phyloP scores from a whole-genome alignment of 1,140 invertebrate species.

The Daktulosphaira vitifoliae region DNA sequence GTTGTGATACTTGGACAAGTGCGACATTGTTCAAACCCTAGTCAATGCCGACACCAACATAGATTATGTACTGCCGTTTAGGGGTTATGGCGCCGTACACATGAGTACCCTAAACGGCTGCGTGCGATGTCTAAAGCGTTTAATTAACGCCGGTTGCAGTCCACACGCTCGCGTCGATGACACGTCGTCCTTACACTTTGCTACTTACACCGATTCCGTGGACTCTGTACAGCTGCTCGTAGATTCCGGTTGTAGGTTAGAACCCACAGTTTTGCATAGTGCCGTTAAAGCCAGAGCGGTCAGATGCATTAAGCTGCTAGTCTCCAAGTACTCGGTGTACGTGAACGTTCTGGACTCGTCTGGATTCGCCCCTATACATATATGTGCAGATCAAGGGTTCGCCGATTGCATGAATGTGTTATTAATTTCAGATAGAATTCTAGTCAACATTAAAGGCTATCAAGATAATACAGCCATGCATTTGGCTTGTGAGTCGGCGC shows the following conservation, averaged over 20 bases:
- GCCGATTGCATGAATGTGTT: constrained; percentile 51
- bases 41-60: constrained; percentile 55
- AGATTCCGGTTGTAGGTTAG: constrained; percentile 50
- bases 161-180: constrained; percentile 48
- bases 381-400: constrained; percentile 64
- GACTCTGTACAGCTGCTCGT: constrained; percentile 62
- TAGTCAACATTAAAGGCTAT: constrained; percentile 36
- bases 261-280: constrained; percentile 65
- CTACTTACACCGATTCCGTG: constrained; percentile 65
- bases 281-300: constrained; percentile 64
- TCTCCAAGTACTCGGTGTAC: constrained; percentile 56
- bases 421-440: constrained; percentile 35
- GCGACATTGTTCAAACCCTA: constrained; percentile 53
- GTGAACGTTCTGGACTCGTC: constrained; percentile 59
- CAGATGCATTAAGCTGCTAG: constrained; percentile 61
- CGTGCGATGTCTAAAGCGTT: constrained; percentile 48
- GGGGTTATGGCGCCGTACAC: constrained; percentile 60
- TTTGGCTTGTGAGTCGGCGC: constrained; percentile 64
- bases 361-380: constrained; percentile 65
- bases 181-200: constrained; percentile 69
- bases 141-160: constrained; percentile 57
- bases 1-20: too few species aligned
- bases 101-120: constrained; percentile 67
- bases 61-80: constrained; percentile 58
- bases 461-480: constrained; percentile 60